These are phyloP conservation scores for Bubo blakistoni DNA, from an alignment of 2,113 vertebrate species.

Conservation along the genomic window DNA sequence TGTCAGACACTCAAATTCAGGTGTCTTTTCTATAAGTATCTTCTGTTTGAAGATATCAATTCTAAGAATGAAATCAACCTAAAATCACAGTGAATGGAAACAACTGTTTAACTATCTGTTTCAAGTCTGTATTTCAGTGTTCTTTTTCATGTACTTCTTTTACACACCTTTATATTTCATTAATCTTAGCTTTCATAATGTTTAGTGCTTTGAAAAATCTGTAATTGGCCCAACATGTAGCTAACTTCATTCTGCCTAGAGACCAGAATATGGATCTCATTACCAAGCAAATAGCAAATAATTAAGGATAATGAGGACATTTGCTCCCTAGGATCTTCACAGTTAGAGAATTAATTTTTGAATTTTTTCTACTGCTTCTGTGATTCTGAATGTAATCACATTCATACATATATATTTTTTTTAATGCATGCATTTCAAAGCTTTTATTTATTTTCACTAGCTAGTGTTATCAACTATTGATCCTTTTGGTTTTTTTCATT, in stretches of 20 bases:
- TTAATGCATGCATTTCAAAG: background rate
- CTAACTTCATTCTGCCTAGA: background rate
- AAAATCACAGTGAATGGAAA: background rate
- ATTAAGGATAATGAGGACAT: background rate
- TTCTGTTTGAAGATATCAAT: background rate
- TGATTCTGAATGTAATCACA: background rate
- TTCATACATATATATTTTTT: background rate
- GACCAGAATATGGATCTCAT: background rate
- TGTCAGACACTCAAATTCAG: background rate
- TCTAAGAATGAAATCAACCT: background rate
- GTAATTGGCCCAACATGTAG: background rate
- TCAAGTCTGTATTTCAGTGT: background rate
- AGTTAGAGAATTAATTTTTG: background rate
- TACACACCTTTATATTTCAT: background rate
- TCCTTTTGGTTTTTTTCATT: background rate
- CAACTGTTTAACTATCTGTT: background rate
- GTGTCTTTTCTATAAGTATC: background rate
- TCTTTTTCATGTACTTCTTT: background rate
- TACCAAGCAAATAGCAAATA: background rate
- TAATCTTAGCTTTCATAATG: background rate
- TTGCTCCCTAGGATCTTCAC: background rate
- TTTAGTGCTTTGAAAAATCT: background rate
- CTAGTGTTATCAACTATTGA: background rate
- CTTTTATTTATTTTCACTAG: background rate
- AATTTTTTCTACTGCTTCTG: background rate